Evolutionary conservation across 1,140 invertebrate species (phyloP).

Genomic region (Diplogasteroides magnus): DNA sequence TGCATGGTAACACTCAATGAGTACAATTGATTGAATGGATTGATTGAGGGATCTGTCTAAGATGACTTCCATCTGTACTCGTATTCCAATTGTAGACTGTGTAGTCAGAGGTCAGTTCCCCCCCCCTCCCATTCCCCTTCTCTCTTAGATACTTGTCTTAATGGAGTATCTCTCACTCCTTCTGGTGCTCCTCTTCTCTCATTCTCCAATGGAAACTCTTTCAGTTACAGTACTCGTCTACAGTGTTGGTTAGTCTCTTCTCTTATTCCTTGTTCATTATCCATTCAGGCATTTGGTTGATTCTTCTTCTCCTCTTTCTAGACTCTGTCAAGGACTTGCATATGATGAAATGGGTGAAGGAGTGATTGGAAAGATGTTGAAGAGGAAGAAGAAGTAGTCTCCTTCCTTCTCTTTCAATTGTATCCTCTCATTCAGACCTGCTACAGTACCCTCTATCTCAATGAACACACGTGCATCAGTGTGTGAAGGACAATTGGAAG

Average conservation of each 20-base stretch:
- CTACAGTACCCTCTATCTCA: neutral
- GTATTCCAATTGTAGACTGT: neutral
- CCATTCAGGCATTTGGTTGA: too few species aligned
- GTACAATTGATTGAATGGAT: neutral
- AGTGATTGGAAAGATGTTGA: neutral
- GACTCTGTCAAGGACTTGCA: neutral
- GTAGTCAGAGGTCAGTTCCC: too few species aligned
- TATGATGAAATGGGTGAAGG: neutral
- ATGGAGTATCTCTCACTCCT: slow-evolving; percentile 1
- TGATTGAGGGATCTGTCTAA: too few species aligned
- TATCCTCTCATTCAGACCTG: neutral
- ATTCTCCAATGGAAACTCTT: slow-evolving; percentile 12
- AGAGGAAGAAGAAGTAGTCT: neutral
- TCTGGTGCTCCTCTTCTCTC: slow-evolving; percentile 4
- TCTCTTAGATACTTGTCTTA: neutral
- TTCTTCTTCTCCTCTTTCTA: too few species aligned
- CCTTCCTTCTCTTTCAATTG: neutral
- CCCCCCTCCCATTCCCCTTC: neutral
- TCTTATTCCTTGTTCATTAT: too few species aligned
- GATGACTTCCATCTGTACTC: neutral
- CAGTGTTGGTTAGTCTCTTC: neutral
- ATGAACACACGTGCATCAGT: neutral
- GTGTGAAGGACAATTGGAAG: neutral
- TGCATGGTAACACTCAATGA: neutral
- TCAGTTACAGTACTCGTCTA: slow-evolving; percentile 2